phyloP scores from a whole-genome alignment of 2,113 vertebrate genomes.

The Danio rerio region DNA sequence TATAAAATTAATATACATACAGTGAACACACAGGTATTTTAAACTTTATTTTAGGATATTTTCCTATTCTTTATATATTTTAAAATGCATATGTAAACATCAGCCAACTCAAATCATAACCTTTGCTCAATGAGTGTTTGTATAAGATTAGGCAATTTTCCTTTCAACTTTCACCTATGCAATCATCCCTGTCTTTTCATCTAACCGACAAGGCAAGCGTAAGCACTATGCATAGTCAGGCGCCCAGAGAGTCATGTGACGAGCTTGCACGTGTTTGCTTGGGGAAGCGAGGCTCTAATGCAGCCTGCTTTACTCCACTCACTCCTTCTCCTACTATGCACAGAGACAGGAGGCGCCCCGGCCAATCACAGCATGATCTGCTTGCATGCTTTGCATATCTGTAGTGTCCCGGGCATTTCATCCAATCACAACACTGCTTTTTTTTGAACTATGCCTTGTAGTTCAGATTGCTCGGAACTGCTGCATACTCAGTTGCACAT shows the following conservation, averaged over 20 bases:
- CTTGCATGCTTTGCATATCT: constrained; percentile 54
- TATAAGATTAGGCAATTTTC: constrained; percentile 68
- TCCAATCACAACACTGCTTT: constrained; percentile 30
- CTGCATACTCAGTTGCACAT: constrained; percentile 21
- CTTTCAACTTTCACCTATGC: constrained; percentile 69
- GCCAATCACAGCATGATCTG: constrained; percentile 51
- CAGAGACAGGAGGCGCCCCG: constrained; percentile 35
- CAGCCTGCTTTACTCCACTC: constrained; percentile 25
- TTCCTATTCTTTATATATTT: not conserved
- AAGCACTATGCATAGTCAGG: constrained; percentile 38
- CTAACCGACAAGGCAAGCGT: constrained; percentile 56
- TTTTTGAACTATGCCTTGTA: constrained; percentile 1
- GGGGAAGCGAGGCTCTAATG: constrained; percentile 19
- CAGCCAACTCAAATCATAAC: constrained; percentile 49
- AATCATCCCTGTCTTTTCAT: constrained; percentile 59
- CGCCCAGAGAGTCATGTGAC: constrained; percentile 56
- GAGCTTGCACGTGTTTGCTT: constrained; percentile 53
- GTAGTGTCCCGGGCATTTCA: constrained; percentile 37
- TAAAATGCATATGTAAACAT: not conserved
- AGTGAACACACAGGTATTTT: constrained; percentile 8
- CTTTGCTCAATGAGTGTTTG: constrained; percentile 66
- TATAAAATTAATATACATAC: no score
- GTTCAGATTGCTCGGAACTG: constrained; percentile 28
- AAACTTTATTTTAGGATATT: not conserved
- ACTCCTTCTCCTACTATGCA: constrained; percentile 16